A percentile compares a stretch with the other conserved stretches of the same genome.
Evolutionary conservation across 2,797 vertebrate species (phyloP).

Genomic region (Benthosema pterotum): DNA sequence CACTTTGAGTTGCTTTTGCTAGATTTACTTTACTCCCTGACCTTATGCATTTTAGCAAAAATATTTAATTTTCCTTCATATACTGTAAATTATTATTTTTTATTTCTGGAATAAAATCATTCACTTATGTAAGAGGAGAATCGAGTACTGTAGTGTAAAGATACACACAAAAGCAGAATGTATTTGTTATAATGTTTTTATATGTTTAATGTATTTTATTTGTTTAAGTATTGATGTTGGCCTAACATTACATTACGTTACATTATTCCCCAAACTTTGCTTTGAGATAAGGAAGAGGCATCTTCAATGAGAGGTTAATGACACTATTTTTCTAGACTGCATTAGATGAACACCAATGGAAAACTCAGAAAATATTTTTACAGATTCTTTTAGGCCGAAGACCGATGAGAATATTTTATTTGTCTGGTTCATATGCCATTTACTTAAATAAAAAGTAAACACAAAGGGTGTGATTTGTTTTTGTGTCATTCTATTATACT

Average conservation of each 20-base stretch:
- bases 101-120: constrained; percentile 7
- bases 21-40: constrained; percentile 13
- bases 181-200: constrained; percentile 20
- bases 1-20: not conserved
- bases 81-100: constrained; percentile 5
- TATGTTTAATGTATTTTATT: constrained; percentile 1
- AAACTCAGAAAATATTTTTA: constrained; percentile 80
- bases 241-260: not conserved
- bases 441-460: constrained; percentile 76
- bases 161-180: constrained; percentile 11
- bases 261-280: not conserved
- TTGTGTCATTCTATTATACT: too few species aligned
- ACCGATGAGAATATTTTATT: constrained; percentile 83
- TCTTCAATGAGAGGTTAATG: constrained; percentile 76
- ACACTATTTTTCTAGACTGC: constrained; percentile 84
- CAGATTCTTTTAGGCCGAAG: constrained; percentile 80
- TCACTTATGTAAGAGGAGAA: not conserved
- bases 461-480: not conserved
- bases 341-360: not conserved
- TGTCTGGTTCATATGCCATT: constrained; percentile 82
- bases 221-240: constrained; percentile 5
- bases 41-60: constrained; percentile 1
- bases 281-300: constrained; percentile 3
- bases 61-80: not conserved
- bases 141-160: constrained; percentile 8